phyloP scores from a whole-genome alignment of 2,113 vertebrate genomes.

The Aldabrachelys gigantea region DNA sequence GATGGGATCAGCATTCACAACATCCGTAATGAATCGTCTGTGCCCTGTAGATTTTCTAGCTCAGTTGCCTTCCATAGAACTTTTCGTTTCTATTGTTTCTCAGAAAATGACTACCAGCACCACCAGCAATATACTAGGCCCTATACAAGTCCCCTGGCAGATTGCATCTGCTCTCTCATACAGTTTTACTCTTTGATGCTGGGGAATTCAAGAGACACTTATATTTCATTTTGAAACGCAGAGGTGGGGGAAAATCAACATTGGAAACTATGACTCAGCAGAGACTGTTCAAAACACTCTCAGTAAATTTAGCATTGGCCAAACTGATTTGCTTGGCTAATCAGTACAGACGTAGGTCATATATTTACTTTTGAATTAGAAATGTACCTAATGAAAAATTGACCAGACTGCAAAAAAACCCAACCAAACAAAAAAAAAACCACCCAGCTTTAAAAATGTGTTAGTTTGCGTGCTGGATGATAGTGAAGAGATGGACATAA shows the following conservation, averaged over 20 bases:
- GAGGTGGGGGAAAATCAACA: background rate
- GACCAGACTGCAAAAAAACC: background rate
- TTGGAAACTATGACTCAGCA: background rate
- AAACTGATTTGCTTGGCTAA: background rate
- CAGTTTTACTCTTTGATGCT: background rate
- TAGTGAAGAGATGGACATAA: fast-evolving
- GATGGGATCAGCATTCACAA: background rate
- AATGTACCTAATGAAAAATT: background rate
- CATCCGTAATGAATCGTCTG: background rate
- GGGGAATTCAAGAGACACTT: background rate
- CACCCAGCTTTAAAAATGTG: no score
- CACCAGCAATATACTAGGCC: background rate
- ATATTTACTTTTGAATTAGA: background rate
- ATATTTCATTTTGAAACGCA: background rate
- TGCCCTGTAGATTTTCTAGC: background rate
- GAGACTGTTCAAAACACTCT: background rate
- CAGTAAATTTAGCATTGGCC: background rate
- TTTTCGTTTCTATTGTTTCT: background rate
- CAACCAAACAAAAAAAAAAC: no score
- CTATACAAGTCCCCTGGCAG: background rate
- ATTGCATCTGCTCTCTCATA: background rate
- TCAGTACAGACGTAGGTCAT: background rate
- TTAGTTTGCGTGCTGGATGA: background rate
- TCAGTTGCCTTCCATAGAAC: background rate
- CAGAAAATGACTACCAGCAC: background rate